A percentile compares a stretch with the other conserved stretches of the same genome.
phyloP scores from a whole-genome alignment of 1,140 invertebrate species.

The Drosophila nigrodunni region DNA sequence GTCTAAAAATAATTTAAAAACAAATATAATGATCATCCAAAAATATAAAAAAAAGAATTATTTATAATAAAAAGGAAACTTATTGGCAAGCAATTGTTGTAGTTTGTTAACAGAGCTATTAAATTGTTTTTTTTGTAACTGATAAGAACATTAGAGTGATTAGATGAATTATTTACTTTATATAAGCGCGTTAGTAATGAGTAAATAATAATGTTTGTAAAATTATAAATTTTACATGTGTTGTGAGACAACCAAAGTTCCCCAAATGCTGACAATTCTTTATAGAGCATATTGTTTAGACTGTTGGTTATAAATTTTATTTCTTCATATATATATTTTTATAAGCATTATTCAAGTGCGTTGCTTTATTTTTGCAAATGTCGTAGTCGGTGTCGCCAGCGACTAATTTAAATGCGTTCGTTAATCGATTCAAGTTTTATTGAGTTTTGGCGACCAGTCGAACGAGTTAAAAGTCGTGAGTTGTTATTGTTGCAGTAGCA shows the following conservation, averaged over 20 bases:
- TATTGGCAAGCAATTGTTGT: too few relatives aligned
- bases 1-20: slow-evolving; percentile 33
- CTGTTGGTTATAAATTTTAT: slow-evolving; percentile 6
- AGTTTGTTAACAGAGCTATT: background rate
- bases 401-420: slow-evolving; percentile 65
- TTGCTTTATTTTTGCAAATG: slow-evolving; percentile 44
- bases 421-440: slow-evolving; percentile 51
- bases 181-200: too few relatives aligned
- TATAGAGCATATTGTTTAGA: background rate
- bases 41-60: slow-evolving; percentile 8
- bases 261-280: background rate
- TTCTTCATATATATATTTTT: slow-evolving; percentile 5
- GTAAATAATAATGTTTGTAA: too few relatives aligned
- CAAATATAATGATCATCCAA: slow-evolving; percentile 23
- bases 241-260: background rate
- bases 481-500: slow-evolving; percentile 2
- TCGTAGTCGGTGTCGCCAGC: slow-evolving; percentile 27
- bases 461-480: slow-evolving; percentile 48
- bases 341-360: slow-evolving; percentile 61
- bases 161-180: too few relatives aligned
- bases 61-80: background rate
- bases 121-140: too few relatives aligned
- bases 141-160: too few relatives aligned
- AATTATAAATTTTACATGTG: too few relatives aligned
- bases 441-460: slow-evolving; percentile 56